phyloP scores from a whole-genome alignment of 2,888 invertebrate genomes.

The Drosophila austrosaltans region DNA sequence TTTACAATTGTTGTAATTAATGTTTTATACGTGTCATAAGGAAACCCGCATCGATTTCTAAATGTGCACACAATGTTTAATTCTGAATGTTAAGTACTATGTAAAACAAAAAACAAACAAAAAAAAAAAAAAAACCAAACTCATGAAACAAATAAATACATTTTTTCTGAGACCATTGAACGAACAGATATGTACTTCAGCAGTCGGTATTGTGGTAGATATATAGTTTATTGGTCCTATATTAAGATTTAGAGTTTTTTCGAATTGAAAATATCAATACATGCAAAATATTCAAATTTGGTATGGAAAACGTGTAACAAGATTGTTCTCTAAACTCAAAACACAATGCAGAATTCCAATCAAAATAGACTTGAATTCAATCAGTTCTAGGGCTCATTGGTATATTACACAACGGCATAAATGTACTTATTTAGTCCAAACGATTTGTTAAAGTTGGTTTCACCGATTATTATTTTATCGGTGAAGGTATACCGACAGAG shows the following conservation, averaged over 20 bases:
- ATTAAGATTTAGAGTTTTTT: not conserved
- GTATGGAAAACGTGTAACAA: not conserved
- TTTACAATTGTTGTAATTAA: slow-evolving; percentile 52
- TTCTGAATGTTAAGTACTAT: slow-evolving; percentile 51
- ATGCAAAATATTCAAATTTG: not conserved
- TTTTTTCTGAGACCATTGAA: slow-evolving; percentile 19
- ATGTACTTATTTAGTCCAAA: too few species aligned
- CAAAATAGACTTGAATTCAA: too few species aligned
- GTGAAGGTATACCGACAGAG: too few species aligned
- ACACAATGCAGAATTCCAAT: too few species aligned
- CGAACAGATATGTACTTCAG: not conserved
- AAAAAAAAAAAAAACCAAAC: slow-evolving; percentile 33
- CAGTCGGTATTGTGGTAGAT: not conserved
- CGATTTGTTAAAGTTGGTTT: too few species aligned
- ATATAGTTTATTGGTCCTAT: not conserved
- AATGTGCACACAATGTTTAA: slow-evolving; percentile 43
- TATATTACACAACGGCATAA: too few species aligned
- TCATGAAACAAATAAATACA: slow-evolving; percentile 34
- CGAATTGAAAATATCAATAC: not conserved
- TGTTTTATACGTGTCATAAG: slow-evolving; percentile 62
- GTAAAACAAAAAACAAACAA: slow-evolving; percentile 32
- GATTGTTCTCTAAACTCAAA: too few species aligned
- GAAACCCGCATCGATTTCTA: slow-evolving; percentile 4
- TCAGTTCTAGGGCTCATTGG: too few species aligned
- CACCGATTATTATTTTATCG: too few species aligned